Percentiles rank a stretch among this genome's conserved stretches.
Evolutionary conservation across 2,888 invertebrate species (phyloP).

Genomic region (Magallana nippona): DNA sequence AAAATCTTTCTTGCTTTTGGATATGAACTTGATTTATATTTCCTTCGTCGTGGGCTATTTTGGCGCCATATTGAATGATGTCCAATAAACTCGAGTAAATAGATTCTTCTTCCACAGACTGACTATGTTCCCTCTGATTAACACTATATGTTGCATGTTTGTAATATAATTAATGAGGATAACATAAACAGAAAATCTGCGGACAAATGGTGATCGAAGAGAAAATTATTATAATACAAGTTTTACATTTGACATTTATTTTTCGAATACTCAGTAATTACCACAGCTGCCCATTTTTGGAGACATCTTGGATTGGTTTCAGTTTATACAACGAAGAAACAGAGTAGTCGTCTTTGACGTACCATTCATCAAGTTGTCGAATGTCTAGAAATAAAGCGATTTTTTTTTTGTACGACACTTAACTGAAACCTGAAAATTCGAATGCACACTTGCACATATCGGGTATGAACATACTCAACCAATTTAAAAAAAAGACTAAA

Average conservation of each 20-base stretch:
- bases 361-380: conserved; percentile 65
- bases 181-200: not conserved
- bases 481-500: not conserved
- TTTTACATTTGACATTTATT: not conserved
- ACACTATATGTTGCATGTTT: not conserved
- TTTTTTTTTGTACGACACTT: not conserved
- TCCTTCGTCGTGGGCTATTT: conserved; percentile 46
- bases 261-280: conserved; percentile 45
- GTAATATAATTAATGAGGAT: not conserved
- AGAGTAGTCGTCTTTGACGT: conserved; percentile 66
- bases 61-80: conserved; percentile 52
- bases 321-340: conserved; percentile 68
- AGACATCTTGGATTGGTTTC: conserved; percentile 35
- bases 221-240: too few species aligned
- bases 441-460: too few species aligned
- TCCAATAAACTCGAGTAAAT: conserved; percentile 47
- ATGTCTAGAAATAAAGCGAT: conserved; percentile 46
- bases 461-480: too few species aligned
- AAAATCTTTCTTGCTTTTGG: conserved; percentile 52
- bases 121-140: conserved; percentile 29
- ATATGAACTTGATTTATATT: conserved; percentile 44
- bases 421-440: not conserved
- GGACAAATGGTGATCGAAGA: too few species aligned
- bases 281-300: conserved; percentile 37
- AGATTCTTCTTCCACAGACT: conserved; percentile 32